Percentiles rank a stretch among this genome's conserved stretches.
These are phyloP conservation scores for Anoplopoma fimbria DNA, from an alignment of 2,113 vertebrate species.

Conservation along the genomic window DNA sequence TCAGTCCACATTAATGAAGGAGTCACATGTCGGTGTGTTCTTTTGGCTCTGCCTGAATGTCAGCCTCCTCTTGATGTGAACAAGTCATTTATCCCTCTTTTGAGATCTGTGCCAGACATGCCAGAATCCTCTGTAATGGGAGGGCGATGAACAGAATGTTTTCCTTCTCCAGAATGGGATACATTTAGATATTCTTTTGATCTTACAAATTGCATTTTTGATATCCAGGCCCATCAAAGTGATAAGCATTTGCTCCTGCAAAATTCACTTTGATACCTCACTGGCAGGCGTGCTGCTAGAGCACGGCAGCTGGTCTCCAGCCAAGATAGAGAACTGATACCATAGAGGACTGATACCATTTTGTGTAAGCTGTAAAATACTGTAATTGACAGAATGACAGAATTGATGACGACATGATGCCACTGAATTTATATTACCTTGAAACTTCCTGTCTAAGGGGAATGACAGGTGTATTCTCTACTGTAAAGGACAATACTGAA, in stretches of 20 bases:
- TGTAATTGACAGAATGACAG: neutral
- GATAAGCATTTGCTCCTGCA: slow-evolving; percentile 45
- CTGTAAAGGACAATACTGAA: neutral
- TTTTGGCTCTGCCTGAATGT: slow-evolving; percentile 22
- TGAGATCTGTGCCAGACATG: slow-evolving; percentile 48
- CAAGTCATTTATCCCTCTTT: slow-evolving; percentile 8
- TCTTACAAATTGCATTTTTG: slow-evolving; percentile 58
- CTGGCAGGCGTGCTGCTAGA: neutral
- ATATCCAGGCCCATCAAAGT: slow-evolving; percentile 36
- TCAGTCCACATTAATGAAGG: neutral
- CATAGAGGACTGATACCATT: slow-evolving; percentile 27
- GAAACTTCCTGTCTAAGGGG: neutral
- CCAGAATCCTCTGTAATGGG: slow-evolving; percentile 14
- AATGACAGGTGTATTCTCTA: neutral
- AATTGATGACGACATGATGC: slow-evolving; percentile 15
- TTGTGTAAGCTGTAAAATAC: slow-evolving; percentile 12
- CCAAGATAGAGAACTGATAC: slow-evolving; percentile 15
- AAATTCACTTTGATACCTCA: slow-evolving; percentile 51
- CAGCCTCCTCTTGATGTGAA: slow-evolving; percentile 8
- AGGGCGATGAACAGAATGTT: slow-evolving; percentile 32
- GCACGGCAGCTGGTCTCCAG: slow-evolving; percentile 26
- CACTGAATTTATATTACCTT: neutral
- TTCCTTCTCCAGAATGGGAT: slow-evolving; percentile 30
- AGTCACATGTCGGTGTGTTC: neutral
- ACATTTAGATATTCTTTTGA: slow-evolving; percentile 58